Evolutionary conservation across 2,797 vertebrate genomes (phyloP), one percentile per base, ranked within the genome.

Genomic region (Tenualosa thibaudeaui): DNA sequence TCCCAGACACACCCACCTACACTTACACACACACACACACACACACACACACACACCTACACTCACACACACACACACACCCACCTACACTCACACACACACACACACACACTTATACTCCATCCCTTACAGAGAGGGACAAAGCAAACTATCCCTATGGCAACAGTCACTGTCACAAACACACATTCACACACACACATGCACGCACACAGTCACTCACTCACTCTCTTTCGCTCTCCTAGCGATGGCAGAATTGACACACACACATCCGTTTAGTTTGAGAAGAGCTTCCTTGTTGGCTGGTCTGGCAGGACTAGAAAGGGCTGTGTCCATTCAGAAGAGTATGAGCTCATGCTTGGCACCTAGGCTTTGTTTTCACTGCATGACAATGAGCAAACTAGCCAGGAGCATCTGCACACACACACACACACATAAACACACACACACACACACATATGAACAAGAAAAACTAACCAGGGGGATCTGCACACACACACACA

Each of bases 61-160:
- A 54, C 85, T 17, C 31, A 81, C 17, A 54, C 31, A 81, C 51
- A 24, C 84, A 54, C 85, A 56, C 81, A 37, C 81, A 56, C 81
- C 81, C 78, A 43, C 50, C 31, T 31, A 31, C 31, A 31, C 31
- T 31, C 31, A 31, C 31, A 31, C 31, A 31, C 31, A 31, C 31
- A 71, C 31, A 81, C 17, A 54, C 31, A 81, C 51, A 24, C 84
- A 54, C 85, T 17, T 19, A 56, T 84, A 85, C 53, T 84, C 5
- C 37, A 40, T 75, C 68, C 15, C 31, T 40, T 40, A 40, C 13
- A 75, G 13, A 17, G 13, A 75, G 65, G 65, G 13, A 71, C 65
- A 71, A 71, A 71, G 40, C 65, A 71, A 71, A 9, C n/a, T 13
- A 17, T 40, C 31, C 26, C 65, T 31, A 71, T 71, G 31, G 65